Percentiles rank a stretch among this genome's conserved stretches.
Conservation (phyloP, 1,140 invertebrate genomes). For the Ooceraea biroi region DNA sequence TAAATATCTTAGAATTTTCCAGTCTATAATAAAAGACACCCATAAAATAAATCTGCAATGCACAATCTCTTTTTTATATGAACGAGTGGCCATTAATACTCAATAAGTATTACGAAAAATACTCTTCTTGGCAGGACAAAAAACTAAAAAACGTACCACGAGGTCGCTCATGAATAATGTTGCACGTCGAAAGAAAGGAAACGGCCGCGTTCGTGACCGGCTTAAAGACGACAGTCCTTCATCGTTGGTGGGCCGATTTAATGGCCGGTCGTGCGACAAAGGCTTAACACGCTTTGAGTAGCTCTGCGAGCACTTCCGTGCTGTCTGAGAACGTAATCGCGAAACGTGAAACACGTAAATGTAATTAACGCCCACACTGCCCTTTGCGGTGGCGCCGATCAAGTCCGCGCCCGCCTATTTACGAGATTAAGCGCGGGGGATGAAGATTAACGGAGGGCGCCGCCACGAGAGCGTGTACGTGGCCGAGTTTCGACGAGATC, state of each 20-base stretch:
- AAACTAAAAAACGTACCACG: no score
- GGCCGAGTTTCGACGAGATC: slow-evolving; percentile 37
- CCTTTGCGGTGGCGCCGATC: slow-evolving; percentile 19
- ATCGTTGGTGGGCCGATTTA: background rate
- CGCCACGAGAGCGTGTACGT: slow-evolving; percentile 18
- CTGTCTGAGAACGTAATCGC: background rate
- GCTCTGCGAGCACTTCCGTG: background rate
- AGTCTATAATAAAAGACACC: no score
- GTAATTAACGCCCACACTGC: slow-evolving; percentile 39
- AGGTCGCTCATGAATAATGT: no score
- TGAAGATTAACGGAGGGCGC: slow-evolving; percentile 45
- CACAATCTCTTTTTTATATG: no score
- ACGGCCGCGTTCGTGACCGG: slow-evolving; percentile 53
- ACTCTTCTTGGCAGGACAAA: no score
- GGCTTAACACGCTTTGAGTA: background rate
- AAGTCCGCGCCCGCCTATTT: slow-evolving; percentile 45
- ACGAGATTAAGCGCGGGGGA: slow-evolving; percentile 42
- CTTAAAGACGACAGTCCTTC: slow-evolving; percentile 35
- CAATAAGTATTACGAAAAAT: no score
- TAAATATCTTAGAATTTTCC: no score
- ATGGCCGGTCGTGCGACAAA: background rate
- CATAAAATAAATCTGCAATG: no score
- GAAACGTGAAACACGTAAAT: slow-evolving; percentile 37
- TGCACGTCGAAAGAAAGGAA: no score
- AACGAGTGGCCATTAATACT: no score